phyloP scores from a whole-genome alignment of 2,113 vertebrate genomes.

The Colossoma macropomum region DNA sequence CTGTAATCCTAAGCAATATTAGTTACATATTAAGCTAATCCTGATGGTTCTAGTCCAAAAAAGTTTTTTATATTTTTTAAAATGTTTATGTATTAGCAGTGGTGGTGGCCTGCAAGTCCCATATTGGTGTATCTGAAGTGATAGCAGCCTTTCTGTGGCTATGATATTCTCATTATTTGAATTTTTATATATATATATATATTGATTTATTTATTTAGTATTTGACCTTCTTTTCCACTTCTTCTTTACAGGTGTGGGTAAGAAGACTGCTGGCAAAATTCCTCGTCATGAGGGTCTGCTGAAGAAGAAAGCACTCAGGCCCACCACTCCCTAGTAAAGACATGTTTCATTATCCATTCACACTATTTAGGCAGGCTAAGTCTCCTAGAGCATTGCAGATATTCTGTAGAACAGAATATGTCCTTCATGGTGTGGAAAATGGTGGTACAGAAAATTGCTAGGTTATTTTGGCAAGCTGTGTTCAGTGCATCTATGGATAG shows the following conservation, averaged over 20 bases:
- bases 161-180: too few species aligned
- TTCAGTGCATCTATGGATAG: too few species aligned
- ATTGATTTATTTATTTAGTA: not conserved
- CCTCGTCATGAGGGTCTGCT: slow-evolving; percentile 66
- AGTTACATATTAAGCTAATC: too few species aligned
- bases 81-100: too few species aligned
- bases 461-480: too few species aligned
- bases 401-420: not conserved
- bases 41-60: too few species aligned
- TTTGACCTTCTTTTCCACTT: not conserved
- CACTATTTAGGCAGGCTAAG: not conserved
- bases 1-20: too few species aligned
- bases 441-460: not conserved
- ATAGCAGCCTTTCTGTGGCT: too few species aligned
- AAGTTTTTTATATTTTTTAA: too few species aligned
- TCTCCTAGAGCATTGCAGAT: not conserved
- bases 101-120: too few species aligned
- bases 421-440: not conserved
- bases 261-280: slow-evolving; percentile 72
- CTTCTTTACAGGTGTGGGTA: slow-evolving; percentile 36
- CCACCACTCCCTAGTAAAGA: slow-evolving; percentile 88
- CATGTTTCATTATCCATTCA: not conserved
- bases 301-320: slow-evolving; percentile 70
- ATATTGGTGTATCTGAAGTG: too few species aligned
- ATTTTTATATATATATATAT: too few species aligned